These are phyloP conservation scores for Chaetophractus vellerosus DNA, from an alignment of 2,797 vertebrate genomes.

Conservation along the genomic window DNA sequence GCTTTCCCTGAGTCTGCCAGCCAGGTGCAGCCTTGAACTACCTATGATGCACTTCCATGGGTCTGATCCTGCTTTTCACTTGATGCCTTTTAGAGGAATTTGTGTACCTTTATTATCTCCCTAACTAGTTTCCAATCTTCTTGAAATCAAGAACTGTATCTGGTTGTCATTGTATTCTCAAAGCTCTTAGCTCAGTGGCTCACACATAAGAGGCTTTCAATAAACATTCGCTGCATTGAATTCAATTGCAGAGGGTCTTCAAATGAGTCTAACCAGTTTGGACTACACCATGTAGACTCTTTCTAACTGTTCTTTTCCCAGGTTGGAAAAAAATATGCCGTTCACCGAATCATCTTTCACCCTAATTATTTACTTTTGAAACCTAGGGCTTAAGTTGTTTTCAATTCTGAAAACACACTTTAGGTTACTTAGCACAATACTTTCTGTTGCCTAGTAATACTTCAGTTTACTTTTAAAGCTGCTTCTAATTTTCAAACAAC, in stretches of 20 bases:
- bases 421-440: background rate
- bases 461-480: slow-evolving; percentile 61
- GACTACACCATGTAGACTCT: background rate
- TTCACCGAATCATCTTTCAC: background rate
- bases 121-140: background rate
- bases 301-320: background rate
- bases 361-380: slow-evolving; percentile 52
- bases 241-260: background rate
- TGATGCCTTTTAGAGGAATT: background rate
- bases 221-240: slow-evolving; percentile 16
- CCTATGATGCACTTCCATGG: background rate
- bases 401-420: slow-evolving; percentile 37
- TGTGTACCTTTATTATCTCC: slow-evolving; percentile 7
- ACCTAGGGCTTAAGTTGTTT: slow-evolving; percentile 41
- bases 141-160: background rate
- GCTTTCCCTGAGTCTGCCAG: background rate
- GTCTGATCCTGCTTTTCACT: background rate
- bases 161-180: slow-evolving; percentile 28
- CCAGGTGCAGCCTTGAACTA: background rate
- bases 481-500: slow-evolving; percentile 71
- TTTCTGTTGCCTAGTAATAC: background rate
- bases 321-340: background rate
- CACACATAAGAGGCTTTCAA: background rate
- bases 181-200: slow-evolving; percentile 16
- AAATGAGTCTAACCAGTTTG: background rate